These are phyloP conservation scores for Pachyseris speciosa DNA, from an alignment of 64 coral and sea anemone genomes.

Conservation along the genomic window DNA sequence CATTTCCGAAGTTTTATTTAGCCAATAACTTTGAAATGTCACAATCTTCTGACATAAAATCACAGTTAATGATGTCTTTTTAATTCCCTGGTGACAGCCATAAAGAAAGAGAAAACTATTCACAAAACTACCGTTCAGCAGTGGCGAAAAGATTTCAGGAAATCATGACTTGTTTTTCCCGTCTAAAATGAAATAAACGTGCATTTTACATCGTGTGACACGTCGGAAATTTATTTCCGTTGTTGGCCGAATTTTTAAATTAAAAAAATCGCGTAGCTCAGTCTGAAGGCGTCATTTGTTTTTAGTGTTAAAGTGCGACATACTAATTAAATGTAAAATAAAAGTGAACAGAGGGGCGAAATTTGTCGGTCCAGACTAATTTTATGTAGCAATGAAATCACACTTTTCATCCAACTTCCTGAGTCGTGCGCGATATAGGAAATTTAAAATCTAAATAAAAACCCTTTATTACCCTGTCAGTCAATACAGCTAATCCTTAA, in stretches of 20 bases:
- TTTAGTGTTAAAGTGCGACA: slow-evolving; percentile 1
- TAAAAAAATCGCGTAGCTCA: not conserved
- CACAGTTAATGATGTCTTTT: slow-evolving; percentile 86
- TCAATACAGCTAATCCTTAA: slow-evolving; percentile 45
- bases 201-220: not conserved
- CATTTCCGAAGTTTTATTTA: slow-evolving; percentile 89
- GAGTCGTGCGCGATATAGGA: slow-evolving; percentile 4
- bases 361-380: slow-evolving; percentile 31
- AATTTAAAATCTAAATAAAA: slow-evolving; percentile 44
- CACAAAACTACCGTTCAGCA: slow-evolving; percentile 18
- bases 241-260: not conserved
- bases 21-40: slow-evolving; percentile 93
- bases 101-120: slow-evolving; percentile 45
- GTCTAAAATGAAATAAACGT: not conserved
- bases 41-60: slow-evolving; percentile 67
- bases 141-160: not conserved
- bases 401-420: slow-evolving; percentile 31
- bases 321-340: slow-evolving; percentile 12
- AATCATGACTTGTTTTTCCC: not conserved
- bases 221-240: slow-evolving; percentile 18
- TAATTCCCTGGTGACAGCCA: slow-evolving; percentile 88
- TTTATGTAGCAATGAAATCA: slow-evolving; percentile 46
- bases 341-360: not conserved
- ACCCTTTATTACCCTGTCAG: slow-evolving; percentile 10
- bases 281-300: not conserved